phyloP scores from a whole-genome alignment of 2,888 invertebrate species.

The Euzophera pinguis region DNA sequence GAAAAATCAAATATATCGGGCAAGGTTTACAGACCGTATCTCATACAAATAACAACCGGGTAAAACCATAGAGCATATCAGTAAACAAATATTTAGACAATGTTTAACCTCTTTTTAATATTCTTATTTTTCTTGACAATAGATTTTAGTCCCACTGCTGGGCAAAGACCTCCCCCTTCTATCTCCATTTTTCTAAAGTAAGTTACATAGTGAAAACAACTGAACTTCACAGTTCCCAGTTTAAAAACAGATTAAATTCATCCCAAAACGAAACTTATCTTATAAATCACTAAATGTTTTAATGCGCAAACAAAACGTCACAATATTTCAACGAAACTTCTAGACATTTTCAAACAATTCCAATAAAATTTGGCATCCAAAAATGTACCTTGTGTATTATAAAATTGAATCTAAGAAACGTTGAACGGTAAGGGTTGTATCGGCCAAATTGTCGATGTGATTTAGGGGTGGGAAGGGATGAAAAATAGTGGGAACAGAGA shows the following conservation, averaged over 20 bases:
- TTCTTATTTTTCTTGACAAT: too few relatives aligned
- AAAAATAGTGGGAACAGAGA: not conserved
- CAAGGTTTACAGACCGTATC: too few relatives aligned
- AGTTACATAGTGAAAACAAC: not conserved
- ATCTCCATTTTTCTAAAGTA: too few relatives aligned
- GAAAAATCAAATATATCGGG: too few relatives aligned
- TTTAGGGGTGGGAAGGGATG: constrained; percentile 5
- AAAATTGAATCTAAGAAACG: not conserved
- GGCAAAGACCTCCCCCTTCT: too few relatives aligned
- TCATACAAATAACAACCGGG: too few relatives aligned
- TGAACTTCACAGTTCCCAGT: not conserved
- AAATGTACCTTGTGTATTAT: not conserved
- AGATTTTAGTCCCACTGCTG: too few relatives aligned
- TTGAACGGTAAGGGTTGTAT: not conserved
- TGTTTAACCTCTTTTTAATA: too few relatives aligned
- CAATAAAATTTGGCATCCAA: not conserved
- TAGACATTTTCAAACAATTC: not conserved
- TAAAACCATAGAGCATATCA: too few relatives aligned
- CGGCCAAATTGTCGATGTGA: constrained; percentile 1
- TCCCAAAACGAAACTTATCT: not conserved
- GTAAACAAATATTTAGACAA: too few relatives aligned
- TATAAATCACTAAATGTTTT: constrained; percentile 9
- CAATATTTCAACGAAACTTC: constrained; percentile 6
- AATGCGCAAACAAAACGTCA: constrained; percentile 6
- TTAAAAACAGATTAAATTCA: constrained; percentile 8